phyloP scores from a whole-genome alignment of 2,888 invertebrate species.

The Lamellibrachia columna region DNA sequence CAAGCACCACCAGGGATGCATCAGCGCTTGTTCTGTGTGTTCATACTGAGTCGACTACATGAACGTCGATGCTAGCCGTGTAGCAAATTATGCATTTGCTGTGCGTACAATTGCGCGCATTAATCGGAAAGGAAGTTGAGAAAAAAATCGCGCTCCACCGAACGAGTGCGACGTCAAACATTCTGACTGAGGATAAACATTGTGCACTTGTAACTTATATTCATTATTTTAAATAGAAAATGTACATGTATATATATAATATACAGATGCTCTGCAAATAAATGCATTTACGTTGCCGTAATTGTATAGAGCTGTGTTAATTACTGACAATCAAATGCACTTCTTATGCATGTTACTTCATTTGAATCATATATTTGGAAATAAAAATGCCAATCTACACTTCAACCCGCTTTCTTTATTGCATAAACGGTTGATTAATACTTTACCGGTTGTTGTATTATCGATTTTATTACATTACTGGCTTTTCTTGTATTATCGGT shows the following conservation, averaged over 20 bases:
- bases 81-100: background rate
- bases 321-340: background rate
- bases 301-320: background rate
- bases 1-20: background rate
- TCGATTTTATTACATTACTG: too few species aligned
- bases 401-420: too few species aligned
- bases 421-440: too few species aligned
- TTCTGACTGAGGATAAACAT: too few species aligned
- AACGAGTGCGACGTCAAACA: background rate
- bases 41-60: background rate
- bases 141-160: background rate
- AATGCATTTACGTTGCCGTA: background rate
- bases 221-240: too few species aligned
- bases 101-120: background rate
- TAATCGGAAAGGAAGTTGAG: background rate
- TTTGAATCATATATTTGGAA: background rate
- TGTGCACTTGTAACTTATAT: too few species aligned
- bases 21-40: background rate
- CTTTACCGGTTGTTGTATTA: too few species aligned
- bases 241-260: too few species aligned
- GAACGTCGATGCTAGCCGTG: background rate
- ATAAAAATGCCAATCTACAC: background rate
- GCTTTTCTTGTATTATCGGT: too few species aligned
- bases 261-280: too few species aligned
- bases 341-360: background rate